Evolutionary conservation across 1,140 invertebrate genomes (phyloP), one percentile per base, ranked within the genome.

Genomic region (Saccostrea echinata): DNA sequence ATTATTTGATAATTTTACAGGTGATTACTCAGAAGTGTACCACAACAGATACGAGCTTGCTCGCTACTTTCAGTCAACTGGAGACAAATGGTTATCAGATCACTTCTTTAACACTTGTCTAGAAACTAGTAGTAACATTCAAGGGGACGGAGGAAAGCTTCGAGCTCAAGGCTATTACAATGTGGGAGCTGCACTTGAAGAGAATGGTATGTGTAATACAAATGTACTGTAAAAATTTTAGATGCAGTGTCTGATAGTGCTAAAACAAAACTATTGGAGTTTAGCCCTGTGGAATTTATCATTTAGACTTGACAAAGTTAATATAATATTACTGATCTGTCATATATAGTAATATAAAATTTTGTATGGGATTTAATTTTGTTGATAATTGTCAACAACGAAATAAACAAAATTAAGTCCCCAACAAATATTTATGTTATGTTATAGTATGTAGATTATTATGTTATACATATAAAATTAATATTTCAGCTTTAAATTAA

Each of bases 71-170:
- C 93, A 93, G 81, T 84, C 83, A n/a, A 86, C 87, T 24, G 91
- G 91, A 53, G 94, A 95, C 88, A 94, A 94, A 88, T 95, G 94
- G 94, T 88, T 95, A 52, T 86, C 92, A 55, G 94, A 95, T 88
- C 94, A 95, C 88, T 95, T 95, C 87, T 94, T 93, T 84, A 86
- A 90, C 9, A 93, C 93, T 8, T 94, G 94, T 89, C 88, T 94
- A 53, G 86, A 92, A 33, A 92, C 91, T 0, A 91, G 92, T 85
- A 71, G 24, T 8, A 57, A 86, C 57, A 89, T 94, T 16, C 83
- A 88, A 35, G 90, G 87, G 53, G 94, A 94, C 82, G 91, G 90
- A 52, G 91, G 91, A 6, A 91, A 92, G 88, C 91, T 92, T 33
- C 88, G 93, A 64, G 93, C 94, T 30, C 93, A 94, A 86, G 94